Percentiles rank a stretch among this genome's conserved stretches.
phyloP scores from a whole-genome alignment of 2,888 invertebrate genomes.

The Cryptus armator region DNA sequence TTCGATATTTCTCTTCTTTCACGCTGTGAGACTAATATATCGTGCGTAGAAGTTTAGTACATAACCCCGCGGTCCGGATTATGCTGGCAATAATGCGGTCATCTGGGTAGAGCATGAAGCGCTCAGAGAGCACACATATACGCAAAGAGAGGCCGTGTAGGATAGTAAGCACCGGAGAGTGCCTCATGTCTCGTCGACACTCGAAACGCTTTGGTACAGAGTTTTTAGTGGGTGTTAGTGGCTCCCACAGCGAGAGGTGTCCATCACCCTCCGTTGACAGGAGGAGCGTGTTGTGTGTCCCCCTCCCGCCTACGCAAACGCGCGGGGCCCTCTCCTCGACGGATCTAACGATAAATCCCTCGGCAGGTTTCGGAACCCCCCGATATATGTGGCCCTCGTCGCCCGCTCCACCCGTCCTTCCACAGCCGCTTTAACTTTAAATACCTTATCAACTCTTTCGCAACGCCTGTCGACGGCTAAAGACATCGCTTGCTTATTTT shows the following conservation, averaged over 20 bases:
- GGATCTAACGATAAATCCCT: constrained; percentile 49
- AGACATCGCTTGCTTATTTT: neutral
- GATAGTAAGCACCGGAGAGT: neutral
- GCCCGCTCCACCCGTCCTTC: constrained; percentile 25
- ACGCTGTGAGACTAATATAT: constrained; percentile 25
- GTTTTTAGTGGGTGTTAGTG: constrained; percentile 68
- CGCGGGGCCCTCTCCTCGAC: constrained; percentile 56
- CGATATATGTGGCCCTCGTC: neutral
- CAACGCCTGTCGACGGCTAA: neutral
- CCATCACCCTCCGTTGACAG: constrained; percentile 84
- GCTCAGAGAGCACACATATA: constrained; percentile 33
- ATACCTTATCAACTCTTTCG: constrained; percentile 12
- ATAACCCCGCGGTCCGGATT: constrained; percentile 54
- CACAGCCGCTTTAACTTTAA: constrained; percentile 3
- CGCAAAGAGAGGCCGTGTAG: neutral
- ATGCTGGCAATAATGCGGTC: constrained; percentile 50
- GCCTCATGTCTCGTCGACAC: constrained; percentile 53
- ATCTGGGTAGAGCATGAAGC: constrained; percentile 23
- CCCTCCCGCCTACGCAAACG: constrained; percentile 58
- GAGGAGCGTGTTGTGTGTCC: constrained; percentile 80
- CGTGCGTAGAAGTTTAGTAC: constrained; percentile 54
- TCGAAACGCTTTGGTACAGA: constrained; percentile 49
- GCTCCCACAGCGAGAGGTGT: constrained; percentile 84
- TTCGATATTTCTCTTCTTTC: neutral
- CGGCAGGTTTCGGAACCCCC: constrained; percentile 44